Conservation (phyloP, 1,140 invertebrate genomes). For the Harpegnathos saltator region DNA sequence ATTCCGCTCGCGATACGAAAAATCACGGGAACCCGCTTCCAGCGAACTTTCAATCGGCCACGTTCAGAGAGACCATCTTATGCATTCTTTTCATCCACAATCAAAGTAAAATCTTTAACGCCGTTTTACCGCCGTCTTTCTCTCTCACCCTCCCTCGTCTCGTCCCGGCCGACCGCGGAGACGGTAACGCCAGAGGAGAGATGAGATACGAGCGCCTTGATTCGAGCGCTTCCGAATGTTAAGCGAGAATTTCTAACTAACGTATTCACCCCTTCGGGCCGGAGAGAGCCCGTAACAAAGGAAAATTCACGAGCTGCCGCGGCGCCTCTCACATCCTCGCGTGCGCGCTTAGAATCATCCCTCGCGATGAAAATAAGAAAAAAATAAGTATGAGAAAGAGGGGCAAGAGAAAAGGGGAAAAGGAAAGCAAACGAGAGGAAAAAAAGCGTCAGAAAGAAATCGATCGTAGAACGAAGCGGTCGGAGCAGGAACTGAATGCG, state of each 20-base stretch:
- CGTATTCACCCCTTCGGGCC: conserved; percentile 42
- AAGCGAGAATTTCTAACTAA: conserved; percentile 52
- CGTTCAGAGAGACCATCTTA: conserved; percentile 12
- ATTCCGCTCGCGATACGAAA: background rate
- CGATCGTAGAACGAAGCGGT: conserved; percentile 67
- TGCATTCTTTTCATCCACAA: conserved; percentile 21
- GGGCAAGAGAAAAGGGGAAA: background rate
- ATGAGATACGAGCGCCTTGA: conserved; percentile 18
- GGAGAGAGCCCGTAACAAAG: conserved; percentile 18
- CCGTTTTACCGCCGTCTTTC: background rate
- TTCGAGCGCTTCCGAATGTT: conserved; percentile 39
- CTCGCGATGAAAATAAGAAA: conserved; percentile 32
- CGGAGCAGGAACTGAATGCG: conserved; percentile 65
- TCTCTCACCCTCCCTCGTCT: too few relatives aligned
- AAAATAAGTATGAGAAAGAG: background rate
- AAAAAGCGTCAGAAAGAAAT: conserved; percentile 57
- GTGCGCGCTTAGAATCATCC: conserved; percentile 35
- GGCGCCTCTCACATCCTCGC: conserved; percentile 4
- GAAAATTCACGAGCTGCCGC: conserved; percentile 22
- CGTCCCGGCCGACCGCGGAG: too few relatives aligned
- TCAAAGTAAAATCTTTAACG: conserved; percentile 1
- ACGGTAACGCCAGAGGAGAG: background rate
- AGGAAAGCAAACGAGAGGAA: background rate
- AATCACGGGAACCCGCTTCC: background rate
- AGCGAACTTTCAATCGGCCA: conserved; percentile 1